Base-by-base conservation (phyloP, 35 echinoderm and acorn worm species). In the Strongylocentrotus purpuratus region DNA sequence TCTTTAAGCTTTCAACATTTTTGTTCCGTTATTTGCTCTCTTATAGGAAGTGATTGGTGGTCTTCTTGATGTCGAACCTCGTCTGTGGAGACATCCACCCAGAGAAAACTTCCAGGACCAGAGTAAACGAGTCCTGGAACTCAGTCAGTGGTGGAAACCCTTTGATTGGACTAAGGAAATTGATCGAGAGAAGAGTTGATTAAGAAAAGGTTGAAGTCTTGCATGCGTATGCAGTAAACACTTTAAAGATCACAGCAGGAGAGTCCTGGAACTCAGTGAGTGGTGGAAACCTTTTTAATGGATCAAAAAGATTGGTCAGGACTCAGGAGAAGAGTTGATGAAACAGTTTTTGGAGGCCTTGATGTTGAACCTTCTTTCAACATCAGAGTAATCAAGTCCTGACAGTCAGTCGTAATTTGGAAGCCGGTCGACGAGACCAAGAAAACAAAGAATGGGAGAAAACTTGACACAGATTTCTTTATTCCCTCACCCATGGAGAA, bases 131-230 rank as follows among this genome's bases (percentile, higher is more conserved):
- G 98, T 99, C 14, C 46, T 99, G 46, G 85, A 97, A 85, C 97
- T 99, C 70, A 97, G 92, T 31, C 88, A 97, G 31, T 97, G 97
- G 95, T 99, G 98, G 98, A 99, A 99, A 47, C 96, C 97, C 3
- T 99, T 97, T 90, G 98, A 99, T 93, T 97, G 97, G 96, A 99
- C 98, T 46, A 94, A 97, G 70, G 96, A 96, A 95, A 99, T 99
- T 86, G 98, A 97, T 31, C 96, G 96, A 89, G 95, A 97, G 85
- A 95, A 33, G 31, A 93, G 88, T 33, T 96, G 86, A 96, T 60
- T 35, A 13, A 92, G 50, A 55, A 55, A 15, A 14, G 50, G 50
- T 55, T 78, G 65, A 78, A 4, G 65, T 28, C 65, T 96, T 94
- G 9, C 96, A 52, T 94, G 96, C 94, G 12, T 97, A 41, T 3